Evolutionary conservation across 2,797 vertebrate genomes (phyloP), one percentile per base, ranked within the genome.

Genomic region (Urophycis tenuis): DNA sequence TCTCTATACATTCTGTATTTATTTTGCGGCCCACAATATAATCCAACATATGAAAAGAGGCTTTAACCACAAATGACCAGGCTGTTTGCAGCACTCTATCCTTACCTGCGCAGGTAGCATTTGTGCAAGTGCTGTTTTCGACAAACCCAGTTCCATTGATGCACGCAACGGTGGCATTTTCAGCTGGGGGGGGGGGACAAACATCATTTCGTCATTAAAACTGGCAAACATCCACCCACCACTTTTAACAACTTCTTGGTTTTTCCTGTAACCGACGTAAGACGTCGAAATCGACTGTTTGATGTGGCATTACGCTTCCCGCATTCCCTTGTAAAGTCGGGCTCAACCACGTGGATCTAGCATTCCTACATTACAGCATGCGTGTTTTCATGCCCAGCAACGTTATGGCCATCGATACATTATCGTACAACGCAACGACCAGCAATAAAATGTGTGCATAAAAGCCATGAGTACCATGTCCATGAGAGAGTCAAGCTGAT

Each of bases 81-180:
- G 19, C 22, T n/a, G 53, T 60, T 8, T 12, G 67, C 31, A 30
- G 29, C 29, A 70, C 34, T 5, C 29, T 33, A n/a, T 34, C 81
- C 87, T 83, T 85, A 94, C 93, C 71, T 15, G 71, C 2, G 78
- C 92, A 93, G 75, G 0, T 85, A 0, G 0, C 0, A 0, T 78
- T 85, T 9, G 0, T 14, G 82, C 92, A 93, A 80, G 53, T 74
- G 0, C 0, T 11, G 0, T 80, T 81, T 0, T 0, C 64, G 17
- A 0, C 0, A 36, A 4, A 0, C 0, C 64, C 0, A 53, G 75
- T 74, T 1, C 0, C 0, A 30, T 88, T 90, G 49, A 0, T 0
- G 84, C 93, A 94, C n/a, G n/a, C n/a, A n/a, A n/a, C n/a, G n/a
- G 0, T 0, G 1, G 0, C 0, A 0, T 0, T 1, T n/a, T 0